Evolutionary conservation across 1,140 invertebrate genomes (phyloP).

Genomic region (Calephelis virginiensis): DNA sequence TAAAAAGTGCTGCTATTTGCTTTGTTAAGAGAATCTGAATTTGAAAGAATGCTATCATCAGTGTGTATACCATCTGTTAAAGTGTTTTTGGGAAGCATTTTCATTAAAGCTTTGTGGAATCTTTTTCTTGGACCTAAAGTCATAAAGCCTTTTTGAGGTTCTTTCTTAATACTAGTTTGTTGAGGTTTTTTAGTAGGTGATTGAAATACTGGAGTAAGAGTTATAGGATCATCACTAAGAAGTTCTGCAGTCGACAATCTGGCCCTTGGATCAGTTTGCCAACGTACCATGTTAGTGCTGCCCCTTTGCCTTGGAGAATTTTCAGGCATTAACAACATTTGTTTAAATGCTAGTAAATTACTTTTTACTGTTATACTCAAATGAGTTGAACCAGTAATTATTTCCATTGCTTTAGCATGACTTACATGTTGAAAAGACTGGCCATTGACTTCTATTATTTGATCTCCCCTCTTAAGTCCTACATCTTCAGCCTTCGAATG

Average conservation of each 20-base stretch:
- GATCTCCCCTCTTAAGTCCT: slow-evolving; percentile 98
- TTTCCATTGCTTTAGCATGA: slow-evolving; percentile 93
- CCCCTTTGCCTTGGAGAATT: slow-evolving; percentile 87
- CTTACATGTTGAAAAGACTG: slow-evolving; percentile 96
- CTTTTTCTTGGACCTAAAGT: slow-evolving; percentile 90
- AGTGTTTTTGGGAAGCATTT: slow-evolving; percentile 93
- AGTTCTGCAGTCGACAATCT: slow-evolving; percentile 82
- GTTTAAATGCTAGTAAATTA: slow-evolving; percentile 91
- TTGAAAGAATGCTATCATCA: slow-evolving; percentile 79
- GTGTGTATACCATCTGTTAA: slow-evolving; percentile 83
- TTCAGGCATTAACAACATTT: slow-evolving; percentile 92
- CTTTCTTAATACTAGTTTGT: slow-evolving; percentile 83
- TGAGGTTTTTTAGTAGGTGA: slow-evolving; percentile 90
- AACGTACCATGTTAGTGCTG: slow-evolving; percentile 74
- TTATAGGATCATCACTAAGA: slow-evolving; percentile 87
- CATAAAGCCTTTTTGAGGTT: slow-evolving; percentile 90
- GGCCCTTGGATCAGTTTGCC: slow-evolving; percentile 83
- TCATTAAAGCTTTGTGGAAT: slow-evolving; percentile 92
- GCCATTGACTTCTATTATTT: slow-evolving; percentile 98
- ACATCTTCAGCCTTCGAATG: slow-evolving; percentile 96
- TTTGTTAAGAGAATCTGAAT: slow-evolving; percentile 72
- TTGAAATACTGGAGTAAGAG: slow-evolving; percentile 89
- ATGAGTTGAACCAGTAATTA: slow-evolving; percentile 95
- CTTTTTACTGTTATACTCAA: slow-evolving; percentile 98
- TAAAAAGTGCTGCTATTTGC: slow-evolving; percentile 79